Evolutionary conservation across 2,888 invertebrate species (phyloP), one percentile per base, ranked within the genome.

Genomic region (Eurois occulta): DNA sequence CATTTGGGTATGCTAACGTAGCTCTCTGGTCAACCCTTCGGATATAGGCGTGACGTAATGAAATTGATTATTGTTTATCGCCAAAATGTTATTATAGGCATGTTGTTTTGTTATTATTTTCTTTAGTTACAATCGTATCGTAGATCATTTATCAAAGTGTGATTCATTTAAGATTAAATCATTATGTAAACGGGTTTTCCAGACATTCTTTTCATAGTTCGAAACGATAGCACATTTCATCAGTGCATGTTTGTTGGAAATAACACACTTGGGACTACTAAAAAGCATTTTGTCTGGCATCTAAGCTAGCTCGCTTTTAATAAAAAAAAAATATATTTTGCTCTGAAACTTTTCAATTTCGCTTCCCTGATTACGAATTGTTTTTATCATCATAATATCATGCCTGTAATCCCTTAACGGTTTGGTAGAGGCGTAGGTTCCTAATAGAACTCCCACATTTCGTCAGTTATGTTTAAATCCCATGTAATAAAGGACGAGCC

Each of bases 61-160:
- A n/a, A 66, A 67, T 16, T 24, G 7, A n/a, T 52, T 21, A 32
- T 32, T 48, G 18, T 60, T 66, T 73, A 52, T 52, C 0, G 10
- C 32, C 32, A 58, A 48, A 48, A 78, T 62, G n/a, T 62, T 48
- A 24, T 62, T 48, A 24, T 24, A 58, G 16, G 8, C 13, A 43
- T 18, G 46, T 48, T 48, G 28, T 28, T 71, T 72, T 28, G 38
- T 38, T 72, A 48, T n/a, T 48, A 24, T 5, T 5, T n/a, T 64
- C 16, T 28, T 35, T 60, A 41, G 28, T 52, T 48, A 41, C 18
- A 32, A 6, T 21, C 11, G 10, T 38, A 62, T 60, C 41, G 24
- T 43, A 62, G 43, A 75, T 81, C 24, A 21, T 48, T 38, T n/a
- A 55, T 68, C 58, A 60, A 58, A 65, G 38, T n/a, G 6, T 80